phyloP scores from a whole-genome alignment of 1,140 invertebrate genomes.

The Potamilus streckersoni region DNA sequence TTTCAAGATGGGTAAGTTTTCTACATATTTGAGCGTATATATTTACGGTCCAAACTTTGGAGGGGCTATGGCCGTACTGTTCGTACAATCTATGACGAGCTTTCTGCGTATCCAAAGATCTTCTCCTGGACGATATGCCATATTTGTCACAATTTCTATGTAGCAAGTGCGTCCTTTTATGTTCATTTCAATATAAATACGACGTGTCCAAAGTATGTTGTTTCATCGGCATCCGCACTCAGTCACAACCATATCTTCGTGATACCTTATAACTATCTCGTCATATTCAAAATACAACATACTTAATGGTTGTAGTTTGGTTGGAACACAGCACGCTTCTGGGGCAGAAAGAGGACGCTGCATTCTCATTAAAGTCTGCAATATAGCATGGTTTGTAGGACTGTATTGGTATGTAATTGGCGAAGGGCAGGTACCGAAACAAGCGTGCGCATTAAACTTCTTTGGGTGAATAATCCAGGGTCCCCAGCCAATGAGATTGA shows the following conservation, averaged over 20 bases:
- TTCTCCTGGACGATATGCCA: too few relatives aligned
- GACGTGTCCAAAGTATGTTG: too few relatives aligned
- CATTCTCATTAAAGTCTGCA: slow-evolving; percentile 91
- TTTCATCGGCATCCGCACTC: slow-evolving; percentile 56
- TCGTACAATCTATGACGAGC: too few relatives aligned
- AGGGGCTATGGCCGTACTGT: too few relatives aligned
- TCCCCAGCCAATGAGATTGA: slow-evolving; percentile 95
- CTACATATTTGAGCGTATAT: too few relatives aligned
- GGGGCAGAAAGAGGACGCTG: slow-evolving; percentile 43
- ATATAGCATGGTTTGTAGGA: slow-evolving; percentile 97
- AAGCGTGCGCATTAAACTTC: slow-evolving; percentile 94
- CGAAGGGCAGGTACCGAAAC: slow-evolving; percentile 87
- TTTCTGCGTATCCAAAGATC: too few relatives aligned
- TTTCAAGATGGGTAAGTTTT: too few relatives aligned
- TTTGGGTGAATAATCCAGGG: slow-evolving; percentile 99
- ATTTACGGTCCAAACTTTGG: too few relatives aligned
- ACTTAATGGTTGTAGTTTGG: slow-evolving; percentile 61
- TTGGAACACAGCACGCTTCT: slow-evolving; percentile 66
- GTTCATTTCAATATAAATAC: too few relatives aligned
- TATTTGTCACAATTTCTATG: too few relatives aligned
- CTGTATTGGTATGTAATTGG: slow-evolving; percentile 39
- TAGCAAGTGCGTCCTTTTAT: too few relatives aligned
- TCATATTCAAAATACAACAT: slow-evolving; percentile 67
- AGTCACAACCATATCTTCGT: slow-evolving; percentile 52
- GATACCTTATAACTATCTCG: slow-evolving; percentile 54